Evolutionary conservation across 92 coral and sea anemone species (phyloP), one percentile per base, ranked within the genome.

Genomic region (Porites divaricata): DNA sequence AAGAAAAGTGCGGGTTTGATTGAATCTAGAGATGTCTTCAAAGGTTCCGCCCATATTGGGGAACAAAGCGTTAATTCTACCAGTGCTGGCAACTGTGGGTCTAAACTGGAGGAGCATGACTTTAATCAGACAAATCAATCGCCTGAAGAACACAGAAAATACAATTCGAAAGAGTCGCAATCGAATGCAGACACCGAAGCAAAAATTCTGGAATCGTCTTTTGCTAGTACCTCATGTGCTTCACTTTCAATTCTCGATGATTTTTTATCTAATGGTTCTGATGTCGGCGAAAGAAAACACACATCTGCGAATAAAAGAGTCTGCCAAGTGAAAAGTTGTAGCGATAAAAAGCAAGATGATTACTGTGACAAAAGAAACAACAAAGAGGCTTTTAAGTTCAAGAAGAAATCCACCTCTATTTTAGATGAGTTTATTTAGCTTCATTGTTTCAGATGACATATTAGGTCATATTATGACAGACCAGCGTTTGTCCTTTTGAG

Each of bases 361-460:
- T 41, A 10, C 19, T 1, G 9, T 19, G 19, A 67, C 15, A 45
- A 10, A 6, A 58, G 67, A 5, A 45, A 26, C 20, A 8, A 8
- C 4, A 80, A 69, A 69, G 57, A 59, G 26, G 35, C 67, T 13
- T 8, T n/a, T 1, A n/a, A 26, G n/a, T 2, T 6, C 3, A 35
- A 35, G 17, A 24, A 26, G 63, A 69, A 35, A 26, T 1, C 50
- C n/a, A 70, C 67, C 0, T 69, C 85, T 56, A 41, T 80, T n/a
- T 26, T 80, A 69, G 76, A 80, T 80, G 85, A 80, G 0, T 80
- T 80, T 23, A 80, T 80, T 69, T 80, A 70, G 78, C 21, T 0
- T 25, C 14, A 19, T 19, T 23, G 54, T 58, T 35, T 35, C 45
- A 35, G 45, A 35, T 35, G 45, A 35, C 4, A 65, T 21, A 5